A percentile compares a stretch with the other conserved stretches of the same genome.
Conservation (phyloP, 1,140 invertebrate genomes). For the Thaumetopoea pityocampa region DNA sequence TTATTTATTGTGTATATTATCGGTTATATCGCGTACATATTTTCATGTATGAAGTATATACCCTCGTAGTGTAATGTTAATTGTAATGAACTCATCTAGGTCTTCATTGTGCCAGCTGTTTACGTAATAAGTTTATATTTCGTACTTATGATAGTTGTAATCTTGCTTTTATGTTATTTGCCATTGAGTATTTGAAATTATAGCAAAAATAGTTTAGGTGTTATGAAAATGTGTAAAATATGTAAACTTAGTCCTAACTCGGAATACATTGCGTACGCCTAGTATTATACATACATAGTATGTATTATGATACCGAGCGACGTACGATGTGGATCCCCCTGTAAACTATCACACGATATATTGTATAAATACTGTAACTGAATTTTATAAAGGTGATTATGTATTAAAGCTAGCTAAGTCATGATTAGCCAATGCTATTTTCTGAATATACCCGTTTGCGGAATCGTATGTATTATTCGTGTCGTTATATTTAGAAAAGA, state of each 20-base stretch:
- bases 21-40: slow-evolving; percentile 64
- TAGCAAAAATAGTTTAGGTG: slow-evolving; percentile 65
- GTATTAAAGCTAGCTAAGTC: slow-evolving; percentile 63
- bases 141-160: slow-evolving; percentile 70
- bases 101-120: slow-evolving; percentile 72
- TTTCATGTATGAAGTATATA: slow-evolving; percentile 66
- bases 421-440: slow-evolving; percentile 73
- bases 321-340: slow-evolving; percentile 30
- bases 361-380: slow-evolving; percentile 63
- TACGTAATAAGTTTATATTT: slow-evolving; percentile 58
- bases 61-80: slow-evolving; percentile 49
- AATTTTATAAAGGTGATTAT: slow-evolving; percentile 44
- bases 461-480: slow-evolving; percentile 43
- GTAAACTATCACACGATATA: slow-evolving; percentile 54
- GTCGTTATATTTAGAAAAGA: slow-evolving; percentile 71
- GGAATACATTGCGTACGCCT: slow-evolving; percentile 14
- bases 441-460: slow-evolving; percentile 66
- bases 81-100: slow-evolving; percentile 62
- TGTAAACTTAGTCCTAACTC: slow-evolving; percentile 50
- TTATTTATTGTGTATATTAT: slow-evolving; percentile 75
- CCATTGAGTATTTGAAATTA: slow-evolving; percentile 62
- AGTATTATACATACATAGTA: no score
- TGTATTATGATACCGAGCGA: slow-evolving; percentile 19
- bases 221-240: slow-evolving; percentile 60
- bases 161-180: slow-evolving; percentile 62